Conservation (phyloP, 2,113 vertebrate species). For the Capricornis sumatraensis region DNA sequence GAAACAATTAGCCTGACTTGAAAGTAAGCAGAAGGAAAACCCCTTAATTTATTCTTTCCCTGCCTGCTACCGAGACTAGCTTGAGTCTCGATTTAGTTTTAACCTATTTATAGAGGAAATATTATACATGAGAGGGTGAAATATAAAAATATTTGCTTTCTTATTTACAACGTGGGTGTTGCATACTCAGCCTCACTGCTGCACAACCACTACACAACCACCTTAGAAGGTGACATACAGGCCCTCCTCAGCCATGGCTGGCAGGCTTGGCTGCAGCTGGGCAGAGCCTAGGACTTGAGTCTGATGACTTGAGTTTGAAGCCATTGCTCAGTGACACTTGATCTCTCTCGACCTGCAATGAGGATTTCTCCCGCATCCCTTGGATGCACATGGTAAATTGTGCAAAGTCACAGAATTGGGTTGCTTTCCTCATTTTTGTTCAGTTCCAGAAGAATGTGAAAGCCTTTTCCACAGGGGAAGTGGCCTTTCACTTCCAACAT, state of each 20-base stretch:
- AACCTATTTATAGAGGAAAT: conserved; percentile 5
- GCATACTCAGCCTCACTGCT: not conserved
- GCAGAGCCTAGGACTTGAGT: not conserved
- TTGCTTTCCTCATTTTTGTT: not conserved
- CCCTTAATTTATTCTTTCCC: not conserved
- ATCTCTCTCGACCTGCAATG: not conserved
- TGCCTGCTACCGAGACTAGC: not conserved
- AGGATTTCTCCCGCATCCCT: not conserved
- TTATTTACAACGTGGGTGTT: conserved; percentile 32
- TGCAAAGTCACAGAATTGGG: not conserved
- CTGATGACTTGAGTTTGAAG: not conserved
- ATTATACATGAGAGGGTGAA: not conserved
- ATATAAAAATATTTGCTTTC: conserved; percentile 61
- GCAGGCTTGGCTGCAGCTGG: not conserved
- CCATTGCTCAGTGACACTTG: not conserved
- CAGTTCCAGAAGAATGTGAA: not conserved
- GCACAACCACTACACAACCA: not conserved
- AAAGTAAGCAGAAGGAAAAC: conserved; percentile 4
- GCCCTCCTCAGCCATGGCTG: not conserved
- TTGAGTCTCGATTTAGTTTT: not conserved
- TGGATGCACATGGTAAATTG: too few relatives aligned
- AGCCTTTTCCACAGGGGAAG: not conserved
- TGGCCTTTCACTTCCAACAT: not conserved
- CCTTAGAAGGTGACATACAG: not conserved
- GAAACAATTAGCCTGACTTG: conserved; percentile 28